These are phyloP conservation scores for Malurus cyaneus DNA, from an alignment of 2,113 vertebrate genomes.

Conservation along the genomic window DNA sequence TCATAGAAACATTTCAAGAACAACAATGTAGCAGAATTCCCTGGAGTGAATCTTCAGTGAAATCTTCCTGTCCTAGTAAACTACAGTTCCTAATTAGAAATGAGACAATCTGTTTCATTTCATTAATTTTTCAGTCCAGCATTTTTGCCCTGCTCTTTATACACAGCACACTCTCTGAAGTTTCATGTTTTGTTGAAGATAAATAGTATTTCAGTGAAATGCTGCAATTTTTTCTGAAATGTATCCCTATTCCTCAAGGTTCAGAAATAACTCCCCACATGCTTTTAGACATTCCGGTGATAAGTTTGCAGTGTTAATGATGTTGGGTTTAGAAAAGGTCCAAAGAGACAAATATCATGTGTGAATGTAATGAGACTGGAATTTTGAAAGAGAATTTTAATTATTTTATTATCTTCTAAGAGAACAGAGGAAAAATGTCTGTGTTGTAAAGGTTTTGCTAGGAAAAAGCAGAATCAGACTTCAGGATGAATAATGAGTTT, in stretches of 20 bases:
- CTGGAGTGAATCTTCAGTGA: conserved; percentile 5
- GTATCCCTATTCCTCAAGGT: background rate
- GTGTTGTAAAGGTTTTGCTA: background rate
- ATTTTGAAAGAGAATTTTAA: conserved; percentile 30
- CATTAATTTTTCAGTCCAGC: conserved; percentile 11
- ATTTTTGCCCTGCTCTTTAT: background rate
- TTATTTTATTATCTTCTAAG: background rate
- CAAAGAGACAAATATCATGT: background rate
- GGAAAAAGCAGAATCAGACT: background rate
- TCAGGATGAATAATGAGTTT: background rate
- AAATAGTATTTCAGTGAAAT: background rate
- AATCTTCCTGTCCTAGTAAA: conserved; percentile 5
- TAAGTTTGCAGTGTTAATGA: background rate
- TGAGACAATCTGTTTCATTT: background rate
- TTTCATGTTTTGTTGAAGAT: background rate
- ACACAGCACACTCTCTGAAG: background rate
- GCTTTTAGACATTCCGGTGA: background rate
- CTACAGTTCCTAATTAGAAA: background rate
- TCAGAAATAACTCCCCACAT: background rate
- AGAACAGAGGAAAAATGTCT: background rate
- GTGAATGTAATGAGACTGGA: background rate
- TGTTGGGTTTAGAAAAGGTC: background rate
- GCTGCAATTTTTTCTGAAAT: background rate
- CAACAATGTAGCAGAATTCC: background rate
- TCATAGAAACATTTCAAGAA: conserved; percentile 7